Conservation (phyloP, 1,140 invertebrate species). For the Drosophila serrata region DNA sequence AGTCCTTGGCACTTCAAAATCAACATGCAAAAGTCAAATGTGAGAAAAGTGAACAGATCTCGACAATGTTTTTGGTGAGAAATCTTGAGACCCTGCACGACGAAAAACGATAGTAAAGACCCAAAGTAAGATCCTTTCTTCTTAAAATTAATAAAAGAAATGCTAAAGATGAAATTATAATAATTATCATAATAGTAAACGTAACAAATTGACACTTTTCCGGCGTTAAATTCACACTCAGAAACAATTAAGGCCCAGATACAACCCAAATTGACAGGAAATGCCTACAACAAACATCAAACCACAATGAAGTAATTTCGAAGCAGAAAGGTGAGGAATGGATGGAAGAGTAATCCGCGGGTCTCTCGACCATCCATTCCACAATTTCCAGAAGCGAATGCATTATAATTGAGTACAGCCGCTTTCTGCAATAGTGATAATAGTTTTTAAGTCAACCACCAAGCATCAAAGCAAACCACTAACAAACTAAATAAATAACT, state of each 20-base stretch:
- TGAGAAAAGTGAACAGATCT: conserved; percentile 47
- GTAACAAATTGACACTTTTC: conserved; percentile 42
- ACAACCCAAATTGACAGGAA: conserved; percentile 59
- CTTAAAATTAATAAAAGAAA: conserved; percentile 59
- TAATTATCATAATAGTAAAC: conserved; percentile 24
- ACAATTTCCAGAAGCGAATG: conserved; percentile 25
- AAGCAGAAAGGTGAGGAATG: conserved; percentile 26
- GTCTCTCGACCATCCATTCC: conserved; percentile 9
- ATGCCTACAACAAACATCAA: conserved; percentile 69
- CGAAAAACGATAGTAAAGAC: conserved; percentile 25
- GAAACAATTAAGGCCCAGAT: conserved; percentile 5
- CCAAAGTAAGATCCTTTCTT: conserved; percentile 77
- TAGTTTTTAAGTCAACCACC: conserved; percentile 83
- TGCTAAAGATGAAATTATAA: conserved; percentile 28
- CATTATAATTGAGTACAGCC: conserved; percentile 75
- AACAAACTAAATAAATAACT: conserved; percentile 45
- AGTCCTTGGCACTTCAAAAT: conserved; percentile 38
- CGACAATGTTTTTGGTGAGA: conserved; percentile 55
- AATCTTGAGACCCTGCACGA: conserved; percentile 36
- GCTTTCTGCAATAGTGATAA: conserved; percentile 86
- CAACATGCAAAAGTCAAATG: conserved; percentile 30
- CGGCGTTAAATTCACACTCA: conserved; percentile 63
- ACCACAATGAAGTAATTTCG: conserved; percentile 56
- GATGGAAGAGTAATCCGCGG: background rate
- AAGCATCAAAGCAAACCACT: conserved; percentile 57